Conservation (phyloP, 2,888 invertebrate genomes). For the Abscondita cerata region DNA sequence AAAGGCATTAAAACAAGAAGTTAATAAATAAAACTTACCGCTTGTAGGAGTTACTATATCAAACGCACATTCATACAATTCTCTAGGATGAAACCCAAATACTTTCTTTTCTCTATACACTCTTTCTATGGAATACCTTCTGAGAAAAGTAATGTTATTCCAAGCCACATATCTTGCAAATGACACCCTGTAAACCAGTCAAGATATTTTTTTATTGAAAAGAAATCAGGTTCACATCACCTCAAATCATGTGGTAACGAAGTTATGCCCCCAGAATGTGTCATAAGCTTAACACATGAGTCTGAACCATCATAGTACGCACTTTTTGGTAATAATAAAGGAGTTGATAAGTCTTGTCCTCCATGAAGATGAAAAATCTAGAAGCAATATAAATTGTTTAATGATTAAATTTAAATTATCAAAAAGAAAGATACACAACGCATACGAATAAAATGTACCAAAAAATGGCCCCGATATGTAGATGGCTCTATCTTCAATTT, state of each 20-base stretch:
- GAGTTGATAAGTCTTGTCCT: constrained; percentile 79
- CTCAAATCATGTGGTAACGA: constrained; percentile 85
- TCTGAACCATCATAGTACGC: constrained; percentile 66
- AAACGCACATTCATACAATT: constrained; percentile 90
- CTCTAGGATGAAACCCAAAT: constrained; percentile 85
- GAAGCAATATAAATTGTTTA: neutral
- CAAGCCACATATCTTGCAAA: constrained; percentile 85
- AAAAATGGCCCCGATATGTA: no score
- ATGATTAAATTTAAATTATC: no score
- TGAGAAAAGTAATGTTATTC: constrained; percentile 76
- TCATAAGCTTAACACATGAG: constrained; percentile 81
- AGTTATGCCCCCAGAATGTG: constrained; percentile 83
- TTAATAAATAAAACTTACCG: no score
- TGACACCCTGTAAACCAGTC: constrained; percentile 63
- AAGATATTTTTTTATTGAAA: neutral
- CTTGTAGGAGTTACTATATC: constrained; percentile 85
- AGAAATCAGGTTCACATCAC: constrained; percentile 53
- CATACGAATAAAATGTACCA: no score
- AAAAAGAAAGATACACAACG: no score
- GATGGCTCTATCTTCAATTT: no score
- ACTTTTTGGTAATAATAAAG: constrained; percentile 80
- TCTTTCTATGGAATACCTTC: constrained; percentile 85
- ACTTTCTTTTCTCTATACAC: constrained; percentile 85
- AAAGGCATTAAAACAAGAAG: no score
- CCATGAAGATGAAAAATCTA: constrained; percentile 78